These are phyloP conservation scores for Cercocebus atys DNA, from an alignment of 2,113 vertebrate genomes.

Conservation along the genomic window DNA sequence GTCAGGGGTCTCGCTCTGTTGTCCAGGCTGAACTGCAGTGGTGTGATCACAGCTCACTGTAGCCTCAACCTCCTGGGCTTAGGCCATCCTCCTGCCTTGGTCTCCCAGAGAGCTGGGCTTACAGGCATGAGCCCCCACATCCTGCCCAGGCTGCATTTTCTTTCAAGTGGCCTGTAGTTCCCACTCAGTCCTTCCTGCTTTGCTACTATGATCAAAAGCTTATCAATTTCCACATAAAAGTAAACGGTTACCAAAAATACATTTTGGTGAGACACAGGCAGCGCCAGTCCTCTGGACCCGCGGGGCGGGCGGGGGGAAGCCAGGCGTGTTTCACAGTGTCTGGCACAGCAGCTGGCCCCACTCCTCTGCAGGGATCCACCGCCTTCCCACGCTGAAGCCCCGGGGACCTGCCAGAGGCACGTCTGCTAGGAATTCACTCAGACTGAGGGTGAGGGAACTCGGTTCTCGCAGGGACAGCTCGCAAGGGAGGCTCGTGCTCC, in stretches of 20 bases:
- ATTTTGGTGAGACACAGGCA: no score
- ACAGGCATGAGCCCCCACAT: no score
- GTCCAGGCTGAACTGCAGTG: no score
- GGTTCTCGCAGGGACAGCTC: neutral
- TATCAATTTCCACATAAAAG: neutral
- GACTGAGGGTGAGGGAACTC: fast-evolving
- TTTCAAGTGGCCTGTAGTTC: neutral
- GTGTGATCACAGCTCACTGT: no score
- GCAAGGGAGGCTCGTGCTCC: fast-evolving
- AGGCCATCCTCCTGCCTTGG: no score
- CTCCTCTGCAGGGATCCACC: neutral
- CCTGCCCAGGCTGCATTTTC: neutral
- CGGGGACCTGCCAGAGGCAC: neutral
- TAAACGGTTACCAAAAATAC: neutral
- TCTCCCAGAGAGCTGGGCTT: no score
- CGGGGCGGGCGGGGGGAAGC: no score
- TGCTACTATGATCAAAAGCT: neutral
- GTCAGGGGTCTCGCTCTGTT: no score
- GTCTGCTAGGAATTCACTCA: neutral
- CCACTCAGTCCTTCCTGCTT: neutral
- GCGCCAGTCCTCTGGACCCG: no score
- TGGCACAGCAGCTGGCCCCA: no score
- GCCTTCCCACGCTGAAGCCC: neutral
- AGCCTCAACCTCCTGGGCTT: no score
- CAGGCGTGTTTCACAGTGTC: no score